These are phyloP conservation scores for Drosophila mayri DNA, from an alignment of 1,140 invertebrate genomes.

Conservation along the genomic window DNA sequence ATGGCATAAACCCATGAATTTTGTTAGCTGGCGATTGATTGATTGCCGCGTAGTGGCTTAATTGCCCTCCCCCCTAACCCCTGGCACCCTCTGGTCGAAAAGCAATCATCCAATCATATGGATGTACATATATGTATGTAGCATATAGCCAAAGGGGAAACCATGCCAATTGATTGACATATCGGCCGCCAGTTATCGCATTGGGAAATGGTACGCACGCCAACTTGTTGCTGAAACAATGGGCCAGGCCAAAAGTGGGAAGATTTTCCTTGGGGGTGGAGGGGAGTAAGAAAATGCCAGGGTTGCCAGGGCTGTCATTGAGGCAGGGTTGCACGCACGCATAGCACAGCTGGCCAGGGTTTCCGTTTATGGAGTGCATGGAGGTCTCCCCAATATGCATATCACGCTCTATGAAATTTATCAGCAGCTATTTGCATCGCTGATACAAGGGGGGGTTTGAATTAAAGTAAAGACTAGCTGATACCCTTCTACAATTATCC, in stretches of 20 bases:
- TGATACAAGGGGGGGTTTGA: not conserved
- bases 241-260: conserved; percentile 1
- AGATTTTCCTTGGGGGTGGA: not conserved
- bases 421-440: conserved; percentile 42
- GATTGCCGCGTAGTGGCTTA: conserved; percentile 40
- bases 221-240: conserved; percentile 53
- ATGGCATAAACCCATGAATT: conserved; percentile 22
- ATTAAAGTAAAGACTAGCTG: not conserved
- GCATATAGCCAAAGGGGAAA: not conserved
- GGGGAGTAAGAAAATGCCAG: not conserved
- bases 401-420: conserved; percentile 61
- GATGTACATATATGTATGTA: not conserved
- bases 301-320: conserved; percentile 20
- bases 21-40: conserved; percentile 32
- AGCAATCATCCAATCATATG: not conserved
- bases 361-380: conserved; percentile 63
- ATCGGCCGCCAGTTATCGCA: conserved; percentile 49
- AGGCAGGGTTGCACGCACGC: conserved; percentile 13
- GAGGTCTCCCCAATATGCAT: conserved; percentile 59
- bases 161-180: conserved; percentile 49
- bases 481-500: not conserved
- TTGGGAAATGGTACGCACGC: conserved; percentile 52
- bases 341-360: conserved; percentile 64
- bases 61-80: conserved; percentile 13
- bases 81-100: not conserved